These are phyloP conservation scores for Lasiurus borealis DNA, from an alignment of 2,113 vertebrate species.

Conservation along the genomic window DNA sequence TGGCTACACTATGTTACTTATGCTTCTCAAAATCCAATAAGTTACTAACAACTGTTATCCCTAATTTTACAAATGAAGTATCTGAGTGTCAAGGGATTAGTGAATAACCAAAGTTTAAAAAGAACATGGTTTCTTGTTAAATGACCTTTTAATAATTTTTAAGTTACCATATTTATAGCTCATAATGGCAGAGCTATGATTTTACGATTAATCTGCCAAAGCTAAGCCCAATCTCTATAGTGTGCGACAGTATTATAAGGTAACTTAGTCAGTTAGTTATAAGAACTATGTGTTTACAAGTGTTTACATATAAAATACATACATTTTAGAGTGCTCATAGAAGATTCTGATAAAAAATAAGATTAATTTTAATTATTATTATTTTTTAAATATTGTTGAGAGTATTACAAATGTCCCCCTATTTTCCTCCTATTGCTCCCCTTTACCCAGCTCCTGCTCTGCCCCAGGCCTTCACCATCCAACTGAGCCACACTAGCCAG, in stretches of 20 bases:
- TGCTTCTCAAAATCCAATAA: background rate
- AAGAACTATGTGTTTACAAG: background rate
- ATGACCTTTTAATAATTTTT: background rate
- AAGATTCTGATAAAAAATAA: background rate
- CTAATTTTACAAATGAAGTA: slow-evolving; percentile 20
- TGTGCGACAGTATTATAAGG: background rate
- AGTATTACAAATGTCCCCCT: no score
- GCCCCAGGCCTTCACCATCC: no score
- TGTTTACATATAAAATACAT: background rate
- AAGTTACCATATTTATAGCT: background rate
- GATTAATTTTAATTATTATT: background rate
- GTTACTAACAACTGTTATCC: background rate
- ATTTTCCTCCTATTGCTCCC: no score
- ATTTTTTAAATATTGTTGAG: background rate
- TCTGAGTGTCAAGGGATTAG: background rate
- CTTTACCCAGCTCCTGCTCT: no score
- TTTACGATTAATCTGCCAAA: background rate
- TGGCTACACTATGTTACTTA: no score
- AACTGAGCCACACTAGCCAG: background rate
- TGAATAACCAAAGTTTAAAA: background rate
- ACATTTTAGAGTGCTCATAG: background rate
- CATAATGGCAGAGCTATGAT: background rate
- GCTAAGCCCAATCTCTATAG: background rate
- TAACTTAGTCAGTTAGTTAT: background rate
- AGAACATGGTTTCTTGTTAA: background rate